Percentiles rank a stretch among this genome's conserved stretches.
phyloP scores from a whole-genome alignment of 2,797 vertebrate genomes.

The Halcyon leucocephala region DNA sequence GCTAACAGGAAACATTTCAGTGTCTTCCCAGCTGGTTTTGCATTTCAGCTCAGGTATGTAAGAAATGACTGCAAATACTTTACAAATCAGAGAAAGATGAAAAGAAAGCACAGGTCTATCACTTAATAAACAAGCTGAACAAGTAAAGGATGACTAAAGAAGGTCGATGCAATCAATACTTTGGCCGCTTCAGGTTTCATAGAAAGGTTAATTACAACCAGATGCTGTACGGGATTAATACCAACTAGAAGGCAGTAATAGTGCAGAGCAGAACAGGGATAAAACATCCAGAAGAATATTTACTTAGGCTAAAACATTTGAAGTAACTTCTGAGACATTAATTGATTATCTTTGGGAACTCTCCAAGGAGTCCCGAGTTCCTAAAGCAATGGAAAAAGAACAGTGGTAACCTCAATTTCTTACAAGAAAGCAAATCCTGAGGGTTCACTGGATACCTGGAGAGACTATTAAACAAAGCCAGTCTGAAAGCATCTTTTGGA shows the following conservation, averaged over 20 bases:
- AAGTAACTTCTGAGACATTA: not conserved
- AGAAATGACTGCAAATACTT: not conserved
- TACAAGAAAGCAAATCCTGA: not conserved
- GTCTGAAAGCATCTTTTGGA: not conserved
- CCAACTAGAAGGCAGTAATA: not conserved
- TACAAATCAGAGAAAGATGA: not conserved
- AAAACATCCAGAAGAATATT: not conserved
- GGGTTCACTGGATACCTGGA: not conserved
- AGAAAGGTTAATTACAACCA: not conserved
- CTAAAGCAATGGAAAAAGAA: not conserved
- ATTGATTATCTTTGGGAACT: not conserved
- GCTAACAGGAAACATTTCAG: not conserved
- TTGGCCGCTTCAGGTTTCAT: not conserved
- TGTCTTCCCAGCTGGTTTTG: not conserved
- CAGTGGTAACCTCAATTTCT: not conserved
- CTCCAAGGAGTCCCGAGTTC: not conserved
- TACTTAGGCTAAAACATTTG: not conserved
- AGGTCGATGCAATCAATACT: not conserved
- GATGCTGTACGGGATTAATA: not conserved
- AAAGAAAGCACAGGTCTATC: not conserved
- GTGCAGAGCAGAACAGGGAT: not conserved
- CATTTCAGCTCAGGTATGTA: not conserved
- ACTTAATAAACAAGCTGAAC: not conserved
- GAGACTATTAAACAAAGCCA: not conserved
- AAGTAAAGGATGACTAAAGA: not conserved